Evolutionary conservation across 2,797 vertebrate genomes (phyloP).

Genomic region (Xenops minutus): DNA sequence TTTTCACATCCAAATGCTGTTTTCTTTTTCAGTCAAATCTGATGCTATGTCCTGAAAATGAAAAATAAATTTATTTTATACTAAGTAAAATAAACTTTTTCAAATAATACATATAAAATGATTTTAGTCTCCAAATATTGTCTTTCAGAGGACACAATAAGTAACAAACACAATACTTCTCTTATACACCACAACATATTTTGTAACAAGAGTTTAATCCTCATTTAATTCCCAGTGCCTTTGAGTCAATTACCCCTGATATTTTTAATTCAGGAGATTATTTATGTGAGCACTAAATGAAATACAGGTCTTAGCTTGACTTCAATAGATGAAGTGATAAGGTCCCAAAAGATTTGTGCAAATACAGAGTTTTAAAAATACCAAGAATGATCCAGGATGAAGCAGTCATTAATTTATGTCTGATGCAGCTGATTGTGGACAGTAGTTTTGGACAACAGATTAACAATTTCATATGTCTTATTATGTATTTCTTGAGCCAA

Average conservation of each 20-base stretch:
- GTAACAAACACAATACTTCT: neutral
- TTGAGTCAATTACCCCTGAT: neutral
- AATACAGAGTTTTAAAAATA: neutral
- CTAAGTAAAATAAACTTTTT: neutral
- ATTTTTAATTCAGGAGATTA: neutral
- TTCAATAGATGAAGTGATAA: neutral
- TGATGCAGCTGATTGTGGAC: neutral
- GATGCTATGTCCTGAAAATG: neutral
- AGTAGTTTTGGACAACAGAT: neutral
- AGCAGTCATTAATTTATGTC: neutral
- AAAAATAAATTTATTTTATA: neutral
- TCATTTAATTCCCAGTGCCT: neutral
- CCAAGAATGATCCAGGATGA: neutral
- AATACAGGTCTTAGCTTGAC: neutral
- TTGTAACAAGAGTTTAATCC: neutral
- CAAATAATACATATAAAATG: neutral
- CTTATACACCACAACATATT: neutral
- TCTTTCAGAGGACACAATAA: neutral
- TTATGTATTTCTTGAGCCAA: neutral
- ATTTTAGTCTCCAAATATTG: neutral
- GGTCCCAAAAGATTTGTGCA: neutral
- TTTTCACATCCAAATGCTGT: neutral
- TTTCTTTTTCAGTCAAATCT: conserved; percentile 1
- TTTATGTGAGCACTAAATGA: neutral
- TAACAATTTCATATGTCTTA: neutral